Conservation (phyloP, 2,113 vertebrate species). For the Glaucidium brasilianum region DNA sequence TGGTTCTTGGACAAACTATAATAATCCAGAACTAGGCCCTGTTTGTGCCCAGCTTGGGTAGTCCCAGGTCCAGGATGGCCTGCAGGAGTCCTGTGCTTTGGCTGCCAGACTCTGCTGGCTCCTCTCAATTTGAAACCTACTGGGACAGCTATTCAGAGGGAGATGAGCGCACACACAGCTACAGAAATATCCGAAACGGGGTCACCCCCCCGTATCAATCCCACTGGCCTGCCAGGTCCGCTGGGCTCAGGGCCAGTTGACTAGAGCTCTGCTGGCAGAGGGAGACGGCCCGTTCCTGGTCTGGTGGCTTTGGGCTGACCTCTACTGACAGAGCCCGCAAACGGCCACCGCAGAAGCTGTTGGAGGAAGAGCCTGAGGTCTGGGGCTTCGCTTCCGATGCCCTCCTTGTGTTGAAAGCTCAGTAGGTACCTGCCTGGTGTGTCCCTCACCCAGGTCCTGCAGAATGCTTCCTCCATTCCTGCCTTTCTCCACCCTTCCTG, state of each 20-base stretch:
- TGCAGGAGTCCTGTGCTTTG: not conserved
- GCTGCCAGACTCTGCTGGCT: not conserved
- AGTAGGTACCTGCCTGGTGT: not conserved
- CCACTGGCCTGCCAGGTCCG: fast-evolving
- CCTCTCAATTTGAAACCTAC: fast-evolving
- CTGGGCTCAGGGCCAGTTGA: fast-evolving
- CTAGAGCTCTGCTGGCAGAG: not conserved
- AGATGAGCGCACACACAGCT: fast-evolving
- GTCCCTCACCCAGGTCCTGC: not conserved
- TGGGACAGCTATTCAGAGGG: not conserved
- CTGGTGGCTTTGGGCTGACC: constrained; percentile 21
- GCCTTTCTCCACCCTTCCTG: not conserved
- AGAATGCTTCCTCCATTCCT: not conserved
- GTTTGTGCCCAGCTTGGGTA: not conserved
- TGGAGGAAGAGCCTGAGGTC: fast-evolving
- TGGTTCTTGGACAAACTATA: not conserved
- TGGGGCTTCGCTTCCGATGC: not conserved
- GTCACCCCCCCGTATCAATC: too few species aligned
- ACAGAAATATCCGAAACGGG: fast-evolving
- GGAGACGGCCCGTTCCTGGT: not conserved
- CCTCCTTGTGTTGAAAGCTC: not conserved
- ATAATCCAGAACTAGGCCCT: not conserved
- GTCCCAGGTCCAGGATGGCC: not conserved
- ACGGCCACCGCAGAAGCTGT: fast-evolving
- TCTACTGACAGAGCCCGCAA: constrained; percentile 2